These are phyloP conservation scores for Galagoides demidoff DNA, from an alignment of 2,797 vertebrate genomes.

Conservation along the genomic window DNA sequence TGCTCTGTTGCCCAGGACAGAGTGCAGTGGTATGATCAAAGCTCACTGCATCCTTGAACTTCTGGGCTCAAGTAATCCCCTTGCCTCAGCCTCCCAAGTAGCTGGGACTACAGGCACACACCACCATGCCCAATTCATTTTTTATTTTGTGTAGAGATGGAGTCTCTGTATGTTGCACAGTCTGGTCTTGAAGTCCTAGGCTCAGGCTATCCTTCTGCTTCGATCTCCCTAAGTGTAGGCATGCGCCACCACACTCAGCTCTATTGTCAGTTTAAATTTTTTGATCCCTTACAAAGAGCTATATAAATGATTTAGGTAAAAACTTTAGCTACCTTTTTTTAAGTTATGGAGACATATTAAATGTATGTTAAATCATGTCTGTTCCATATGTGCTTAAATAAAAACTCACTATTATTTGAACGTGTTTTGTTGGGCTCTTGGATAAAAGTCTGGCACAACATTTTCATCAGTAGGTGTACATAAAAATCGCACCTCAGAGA, in stretches of 20 bases:
- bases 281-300: background rate
- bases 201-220: background rate
- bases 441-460: slow-evolving; percentile 18
- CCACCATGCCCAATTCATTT: background rate
- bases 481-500: slow-evolving; percentile 9
- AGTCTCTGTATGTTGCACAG: background rate
- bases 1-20: background rate
- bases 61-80: background rate
- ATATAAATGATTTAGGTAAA: background rate
- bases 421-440: slow-evolving; percentile 39
- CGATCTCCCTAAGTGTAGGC: background rate
- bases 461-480: background rate
- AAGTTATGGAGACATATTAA: background rate
- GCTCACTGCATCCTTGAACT: background rate
- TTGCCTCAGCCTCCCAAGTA: background rate
- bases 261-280: background rate
- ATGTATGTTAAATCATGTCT: background rate
- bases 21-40: background rate
- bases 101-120: background rate
- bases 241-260: background rate
- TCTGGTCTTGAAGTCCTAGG: background rate
- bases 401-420: slow-evolving; percentile 15
- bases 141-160: background rate
- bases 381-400: background rate
- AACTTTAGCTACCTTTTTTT: background rate